A percentile compares a stretch with the other conserved stretches of the same genome.
phyloP scores from a whole-genome alignment of 1,140 invertebrate genomes.

The Drosophila truncata region DNA sequence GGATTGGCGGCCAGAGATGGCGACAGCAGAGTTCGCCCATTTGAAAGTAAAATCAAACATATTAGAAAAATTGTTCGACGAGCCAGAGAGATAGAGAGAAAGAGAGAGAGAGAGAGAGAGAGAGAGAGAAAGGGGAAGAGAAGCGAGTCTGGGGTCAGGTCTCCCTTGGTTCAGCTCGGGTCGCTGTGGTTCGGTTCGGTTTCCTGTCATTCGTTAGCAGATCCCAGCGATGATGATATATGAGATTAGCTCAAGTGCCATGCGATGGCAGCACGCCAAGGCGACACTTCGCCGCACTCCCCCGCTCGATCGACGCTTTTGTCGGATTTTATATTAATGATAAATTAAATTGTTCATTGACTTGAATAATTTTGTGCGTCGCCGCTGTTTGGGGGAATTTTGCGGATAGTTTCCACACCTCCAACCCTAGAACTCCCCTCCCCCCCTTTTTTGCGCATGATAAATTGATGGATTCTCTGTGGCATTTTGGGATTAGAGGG shows the following conservation, averaged over 20 bases:
- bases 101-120: constrained; percentile 2
- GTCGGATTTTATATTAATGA: constrained; percentile 84
- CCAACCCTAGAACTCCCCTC: neutral
- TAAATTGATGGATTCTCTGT: constrained; percentile 70
- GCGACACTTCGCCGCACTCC: constrained; percentile 54
- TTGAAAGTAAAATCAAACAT: constrained; percentile 84
- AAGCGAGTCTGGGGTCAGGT: constrained; percentile 18
- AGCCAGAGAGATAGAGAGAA: constrained; percentile 11
- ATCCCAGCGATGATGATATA: constrained; percentile 76
- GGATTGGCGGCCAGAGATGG: neutral
- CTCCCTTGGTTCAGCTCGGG: constrained; percentile 13
- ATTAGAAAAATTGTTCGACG: constrained; percentile 71
- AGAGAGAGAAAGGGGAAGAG: neutral
- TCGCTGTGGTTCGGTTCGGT: constrained; percentile 24
- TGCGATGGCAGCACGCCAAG: constrained; percentile 77
- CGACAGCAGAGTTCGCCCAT: constrained; percentile 59
- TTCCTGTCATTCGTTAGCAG: constrained; percentile 57
- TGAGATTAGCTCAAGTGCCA: constrained; percentile 80
- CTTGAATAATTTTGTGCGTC: constrained; percentile 82
- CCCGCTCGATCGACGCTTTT: constrained; percentile 14
- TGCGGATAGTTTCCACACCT: constrained; percentile 57
- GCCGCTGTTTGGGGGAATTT: constrained; percentile 59
- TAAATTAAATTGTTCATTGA: constrained; percentile 84
- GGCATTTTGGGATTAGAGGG: constrained; percentile 29
- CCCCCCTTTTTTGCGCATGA: constrained; percentile 46